These are phyloP conservation scores for Chloroceryle aenea DNA, from an alignment of 2,113 vertebrate genomes.

Conservation along the genomic window DNA sequence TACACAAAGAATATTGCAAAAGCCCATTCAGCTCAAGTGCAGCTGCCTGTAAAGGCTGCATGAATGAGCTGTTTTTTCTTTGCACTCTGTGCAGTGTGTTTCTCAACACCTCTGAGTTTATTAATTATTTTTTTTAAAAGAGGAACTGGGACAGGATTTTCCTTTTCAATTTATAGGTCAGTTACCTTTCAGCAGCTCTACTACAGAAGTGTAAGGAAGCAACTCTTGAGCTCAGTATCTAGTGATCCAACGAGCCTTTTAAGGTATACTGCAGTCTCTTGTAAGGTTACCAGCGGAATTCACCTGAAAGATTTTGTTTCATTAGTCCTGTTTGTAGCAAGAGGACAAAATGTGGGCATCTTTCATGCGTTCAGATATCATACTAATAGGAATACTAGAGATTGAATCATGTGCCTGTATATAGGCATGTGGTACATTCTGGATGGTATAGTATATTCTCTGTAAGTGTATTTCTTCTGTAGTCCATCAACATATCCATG, in stretches of 20 bases:
- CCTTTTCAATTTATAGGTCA: conserved; percentile 20
- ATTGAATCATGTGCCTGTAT: background rate
- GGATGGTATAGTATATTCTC: background rate
- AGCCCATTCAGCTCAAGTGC: conserved; percentile 49
- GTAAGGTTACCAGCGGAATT: background rate
- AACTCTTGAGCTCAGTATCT: background rate
- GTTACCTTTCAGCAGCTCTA: conserved; percentile 5
- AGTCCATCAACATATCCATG: background rate
- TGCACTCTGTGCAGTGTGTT: conserved; percentile 34
- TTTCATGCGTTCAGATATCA: background rate
- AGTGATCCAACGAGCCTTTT: background rate
- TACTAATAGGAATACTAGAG: background rate
- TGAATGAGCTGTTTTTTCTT: conserved; percentile 64
- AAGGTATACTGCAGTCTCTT: background rate
- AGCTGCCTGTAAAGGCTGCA: conserved; percentile 71
- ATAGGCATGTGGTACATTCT: background rate
- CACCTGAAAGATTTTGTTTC: background rate
- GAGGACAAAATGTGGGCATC: background rate
- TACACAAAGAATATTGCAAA: conserved; percentile 67
- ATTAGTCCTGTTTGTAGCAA: background rate
- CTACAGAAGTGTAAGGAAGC: background rate
- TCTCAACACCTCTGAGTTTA: conserved; percentile 73
- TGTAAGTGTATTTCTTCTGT: no score
- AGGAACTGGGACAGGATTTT: conserved; percentile 25
- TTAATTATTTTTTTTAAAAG: background rate